Base-by-base conservation (phyloP, 1,140 invertebrate genomes). In the Teleopsis dalmanni region DNA sequence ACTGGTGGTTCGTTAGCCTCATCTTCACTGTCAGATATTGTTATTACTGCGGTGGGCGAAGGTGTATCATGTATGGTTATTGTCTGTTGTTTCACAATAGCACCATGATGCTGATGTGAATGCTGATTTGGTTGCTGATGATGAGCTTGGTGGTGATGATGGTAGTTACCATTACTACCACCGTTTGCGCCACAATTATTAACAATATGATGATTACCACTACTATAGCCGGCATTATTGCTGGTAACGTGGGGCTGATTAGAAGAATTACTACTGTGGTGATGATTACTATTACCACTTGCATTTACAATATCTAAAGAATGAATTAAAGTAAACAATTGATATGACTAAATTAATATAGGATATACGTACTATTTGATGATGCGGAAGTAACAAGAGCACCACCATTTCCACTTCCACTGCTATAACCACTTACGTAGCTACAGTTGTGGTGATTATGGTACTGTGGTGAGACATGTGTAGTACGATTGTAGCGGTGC, bases 11-110 rank as follows among this genome's bases (percentile, higher is more conserved):
- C 71, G 36, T 79, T 73, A 14, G 76, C 73, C 68, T 96, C 92
- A 68, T 96, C 92, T 62, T 95, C 93, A 60, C 91, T 94, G 64
- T 95, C 94, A 27, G 91, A 95, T 59, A 97, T 96, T 16, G 92
- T 96, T 56, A 96, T 96, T 50, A 95, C 91, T 40, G 91, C 95
- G 36, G 88, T 85, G 4, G 91, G 91, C 14, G 91, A 95, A 4
- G 93, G 93, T 13, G 93, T 95, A 65, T 93, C 91, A 41, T 85
- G 81, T 49, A 92, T 92, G 14, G 89, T 90, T 53, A 94, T 92
- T 2, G 88, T 91, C 56, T 66, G 67, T 44, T 71, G 67, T 51
- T 70, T 70, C 34, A 69, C 58, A 42, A 55, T 60, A 44, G 48
- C 50, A 38, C 49, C 47, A 40, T 70, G 66, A 19, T 56, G 45